Conservation (phyloP, 2,888 invertebrate genomes). For the Pterostichus niger region DNA sequence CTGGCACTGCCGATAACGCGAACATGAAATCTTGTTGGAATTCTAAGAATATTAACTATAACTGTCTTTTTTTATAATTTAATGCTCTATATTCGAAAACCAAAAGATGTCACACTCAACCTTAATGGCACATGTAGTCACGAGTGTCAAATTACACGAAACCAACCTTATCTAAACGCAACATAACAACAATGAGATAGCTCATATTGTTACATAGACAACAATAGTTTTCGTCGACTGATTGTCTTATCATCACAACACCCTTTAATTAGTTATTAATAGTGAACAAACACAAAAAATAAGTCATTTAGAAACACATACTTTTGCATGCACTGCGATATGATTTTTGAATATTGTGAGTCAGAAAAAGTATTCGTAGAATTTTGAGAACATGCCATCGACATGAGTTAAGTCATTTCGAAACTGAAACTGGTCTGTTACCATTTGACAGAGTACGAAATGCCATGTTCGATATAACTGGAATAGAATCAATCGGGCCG, state of each 20-base stretch:
- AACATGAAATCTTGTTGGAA: too few species aligned
- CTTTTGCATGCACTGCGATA: slow-evolving; percentile 68
- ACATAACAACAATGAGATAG: too few species aligned
- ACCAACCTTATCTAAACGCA: too few species aligned
- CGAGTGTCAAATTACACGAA: too few species aligned
- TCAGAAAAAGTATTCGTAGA: slow-evolving; percentile 18
- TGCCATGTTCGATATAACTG: slow-evolving; percentile 65
- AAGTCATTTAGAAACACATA: slow-evolving; percentile 67
- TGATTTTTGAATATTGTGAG: slow-evolving; percentile 69
- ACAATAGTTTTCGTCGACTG: neutral
- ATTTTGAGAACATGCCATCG: slow-evolving; percentile 17
- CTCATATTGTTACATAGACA: too few species aligned
- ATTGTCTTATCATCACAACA: slow-evolving; percentile 6
- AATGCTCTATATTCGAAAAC: too few species aligned
- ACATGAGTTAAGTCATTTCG: neutral
- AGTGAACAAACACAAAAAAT: slow-evolving; percentile 53
- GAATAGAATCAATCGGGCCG: slow-evolving; percentile 73
- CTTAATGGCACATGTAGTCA: too few species aligned
- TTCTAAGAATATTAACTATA: too few species aligned
- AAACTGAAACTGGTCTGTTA: slow-evolving; percentile 19
- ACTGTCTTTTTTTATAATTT: too few species aligned
- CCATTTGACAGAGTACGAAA: slow-evolving; percentile 16
- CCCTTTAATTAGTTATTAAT: slow-evolving; percentile 68
- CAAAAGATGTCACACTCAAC: too few species aligned
- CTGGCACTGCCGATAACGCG: too few species aligned